Percentiles rank a stretch among this genome's conserved stretches.
These are phyloP conservation scores for Lacanobia oleracea DNA, from an alignment of 2,888 invertebrate species.

Conservation along the genomic window DNA sequence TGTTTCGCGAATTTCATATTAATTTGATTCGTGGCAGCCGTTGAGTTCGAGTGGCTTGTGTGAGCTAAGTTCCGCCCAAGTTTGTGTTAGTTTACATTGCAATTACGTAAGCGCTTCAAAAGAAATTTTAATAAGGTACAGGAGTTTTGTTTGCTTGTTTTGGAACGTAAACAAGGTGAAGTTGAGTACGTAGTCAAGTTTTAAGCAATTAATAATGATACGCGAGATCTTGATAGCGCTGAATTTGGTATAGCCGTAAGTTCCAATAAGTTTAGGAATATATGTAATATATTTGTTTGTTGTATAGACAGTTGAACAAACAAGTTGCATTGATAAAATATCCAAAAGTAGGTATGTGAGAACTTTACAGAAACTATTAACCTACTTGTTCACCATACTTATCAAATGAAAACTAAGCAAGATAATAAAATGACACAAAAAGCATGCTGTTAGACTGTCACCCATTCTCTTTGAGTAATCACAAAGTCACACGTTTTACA, in stretches of 20 bases:
- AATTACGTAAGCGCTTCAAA: constrained; percentile 55
- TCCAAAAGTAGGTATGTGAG: no score
- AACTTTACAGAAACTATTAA: neutral
- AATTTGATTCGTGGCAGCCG: constrained; percentile 64
- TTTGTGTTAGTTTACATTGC: constrained; percentile 59
- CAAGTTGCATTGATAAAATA: neutral
- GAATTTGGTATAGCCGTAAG: constrained; percentile 21
- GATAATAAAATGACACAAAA: neutral
- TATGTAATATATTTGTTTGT: constrained; percentile 16
- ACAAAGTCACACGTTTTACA: neutral
- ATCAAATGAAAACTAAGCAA: neutral
- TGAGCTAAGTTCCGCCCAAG: constrained; percentile 53
- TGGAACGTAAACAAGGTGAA: constrained; percentile 44
- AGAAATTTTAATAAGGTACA: constrained; percentile 56
- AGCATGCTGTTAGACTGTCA: neutral
- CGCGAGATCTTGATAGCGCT: constrained; percentile 38
- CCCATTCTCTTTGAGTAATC: no score
- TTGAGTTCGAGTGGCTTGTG: constrained; percentile 54
- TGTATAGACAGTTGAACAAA: constrained; percentile 4
- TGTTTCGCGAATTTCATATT: constrained; percentile 73
- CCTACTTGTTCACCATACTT: no score
- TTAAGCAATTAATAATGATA: constrained; percentile 48
- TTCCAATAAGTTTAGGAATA: constrained; percentile 40
- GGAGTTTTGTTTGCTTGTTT: constrained; percentile 48
- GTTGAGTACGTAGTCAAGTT: constrained; percentile 34